These are phyloP conservation scores for Picus viridis DNA, from an alignment of 2,797 vertebrate genomes.

Conservation along the genomic window DNA sequence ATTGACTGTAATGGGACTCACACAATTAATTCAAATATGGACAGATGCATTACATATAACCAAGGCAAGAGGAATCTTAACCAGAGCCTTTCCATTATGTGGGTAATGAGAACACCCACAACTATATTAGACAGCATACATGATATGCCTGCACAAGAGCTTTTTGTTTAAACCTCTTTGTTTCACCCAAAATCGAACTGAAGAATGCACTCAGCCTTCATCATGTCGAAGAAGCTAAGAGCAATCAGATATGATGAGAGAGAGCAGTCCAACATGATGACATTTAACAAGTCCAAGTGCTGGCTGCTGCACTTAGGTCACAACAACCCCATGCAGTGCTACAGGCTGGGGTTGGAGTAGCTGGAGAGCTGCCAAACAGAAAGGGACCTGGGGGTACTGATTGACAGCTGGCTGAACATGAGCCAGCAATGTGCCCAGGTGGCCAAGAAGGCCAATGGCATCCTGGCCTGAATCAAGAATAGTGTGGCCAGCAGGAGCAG, in stretches of 20 bases:
- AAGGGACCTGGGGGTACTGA: too few relatives aligned
- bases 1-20: background rate
- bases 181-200: background rate
- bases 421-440: too few relatives aligned
- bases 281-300: too few relatives aligned
- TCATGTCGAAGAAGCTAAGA: background rate
- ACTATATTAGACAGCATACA: background rate
- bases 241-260: background rate
- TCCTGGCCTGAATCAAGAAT: too few relatives aligned
- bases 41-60: background rate
- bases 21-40: slow-evolving; percentile 1
- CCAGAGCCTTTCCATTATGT: background rate
- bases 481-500: too few relatives aligned
- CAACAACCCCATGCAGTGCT: too few relatives aligned
- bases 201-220: background rate
- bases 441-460: too few relatives aligned
- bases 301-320: too few relatives aligned
- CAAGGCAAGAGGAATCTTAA: slow-evolving; percentile 6
- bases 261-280: too few relatives aligned
- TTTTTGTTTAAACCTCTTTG: background rate
- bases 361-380: too few relatives aligned
- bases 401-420: too few relatives aligned
- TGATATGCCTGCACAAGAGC: background rate
- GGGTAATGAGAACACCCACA: background rate
- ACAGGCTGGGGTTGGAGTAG: too few relatives aligned